phyloP scores from a whole-genome alignment of 2,888 invertebrate genomes.

The Machimus atricapillus region DNA sequence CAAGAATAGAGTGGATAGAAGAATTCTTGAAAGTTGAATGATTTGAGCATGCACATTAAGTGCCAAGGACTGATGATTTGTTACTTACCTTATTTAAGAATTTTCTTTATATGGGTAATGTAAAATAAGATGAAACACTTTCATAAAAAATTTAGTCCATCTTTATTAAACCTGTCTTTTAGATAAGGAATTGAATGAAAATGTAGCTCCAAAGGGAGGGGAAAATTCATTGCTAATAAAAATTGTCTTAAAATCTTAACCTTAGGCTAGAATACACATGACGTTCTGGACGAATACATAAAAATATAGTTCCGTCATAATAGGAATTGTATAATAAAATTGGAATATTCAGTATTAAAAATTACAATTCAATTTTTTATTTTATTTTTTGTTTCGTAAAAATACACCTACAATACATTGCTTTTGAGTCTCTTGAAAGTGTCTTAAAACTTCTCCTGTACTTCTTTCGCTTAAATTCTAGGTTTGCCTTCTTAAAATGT shows the following conservation, averaged over 20 bases:
- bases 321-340: constrained; percentile 26
- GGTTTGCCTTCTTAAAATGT: background rate
- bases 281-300: constrained; percentile 6
- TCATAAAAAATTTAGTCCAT: constrained; percentile 42
- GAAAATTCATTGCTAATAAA: background rate
- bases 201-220: background rate
- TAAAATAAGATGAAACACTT: background rate
- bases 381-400: background rate
- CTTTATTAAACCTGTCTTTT: constrained; percentile 35
- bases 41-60: background rate
- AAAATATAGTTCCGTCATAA: constrained; percentile 6
- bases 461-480: background rate
- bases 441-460: constrained; percentile 12
- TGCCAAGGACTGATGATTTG: background rate
- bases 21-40: background rate
- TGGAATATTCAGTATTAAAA: background rate
- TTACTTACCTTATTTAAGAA: background rate
- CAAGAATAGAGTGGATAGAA: background rate
- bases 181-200: constrained; percentile 27
- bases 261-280: constrained; percentile 10
- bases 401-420: constrained; percentile 40
- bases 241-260: background rate
- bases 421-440: constrained; percentile 43
- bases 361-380: background rate
- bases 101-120: background rate